Conservation (phyloP, 2,888 invertebrate genomes). For the Heliothis peltigera region DNA sequence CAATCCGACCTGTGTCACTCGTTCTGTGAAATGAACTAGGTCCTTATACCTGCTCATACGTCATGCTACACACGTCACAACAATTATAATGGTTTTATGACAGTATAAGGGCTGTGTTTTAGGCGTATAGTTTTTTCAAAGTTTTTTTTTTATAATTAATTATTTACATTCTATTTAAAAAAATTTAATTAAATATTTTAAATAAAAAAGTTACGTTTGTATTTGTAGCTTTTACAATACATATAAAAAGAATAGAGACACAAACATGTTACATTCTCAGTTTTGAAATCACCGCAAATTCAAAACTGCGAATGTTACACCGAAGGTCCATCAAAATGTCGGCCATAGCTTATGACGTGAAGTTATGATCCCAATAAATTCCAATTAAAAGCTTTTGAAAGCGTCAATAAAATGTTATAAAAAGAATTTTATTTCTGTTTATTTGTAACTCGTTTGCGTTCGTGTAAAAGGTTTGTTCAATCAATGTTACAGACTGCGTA, state of each 20-base stretch:
- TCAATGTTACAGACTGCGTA: constrained; percentile 4
- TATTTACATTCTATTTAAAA: too few species aligned
- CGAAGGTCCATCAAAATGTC: constrained; percentile 4
- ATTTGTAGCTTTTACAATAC: too few species aligned
- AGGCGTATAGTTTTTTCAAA: too few species aligned
- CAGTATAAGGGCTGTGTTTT: too few species aligned
- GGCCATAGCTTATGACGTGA: not conserved
- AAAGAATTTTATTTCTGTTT: constrained; percentile 4
- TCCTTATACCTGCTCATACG: too few species aligned
- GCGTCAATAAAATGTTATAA: constrained; percentile 14
- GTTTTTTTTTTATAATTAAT: too few species aligned
- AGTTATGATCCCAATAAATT: constrained; percentile 25
- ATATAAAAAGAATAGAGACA: not conserved
- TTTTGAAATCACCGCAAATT: not conserved
- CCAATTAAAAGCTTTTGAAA: constrained; percentile 28
- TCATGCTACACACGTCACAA: too few species aligned
- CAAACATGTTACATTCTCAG: not conserved
- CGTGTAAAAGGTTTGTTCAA: not conserved
- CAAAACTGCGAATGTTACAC: not conserved
- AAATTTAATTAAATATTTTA: too few species aligned
- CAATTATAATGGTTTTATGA: too few species aligned
- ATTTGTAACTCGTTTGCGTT: not conserved
- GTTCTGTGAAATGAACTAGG: too few species aligned
- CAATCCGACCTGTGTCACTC: too few species aligned
- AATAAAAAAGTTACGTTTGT: too few species aligned